Base-by-base conservation (phyloP, 1,140 invertebrate genomes). In the Patella vulgata region DNA sequence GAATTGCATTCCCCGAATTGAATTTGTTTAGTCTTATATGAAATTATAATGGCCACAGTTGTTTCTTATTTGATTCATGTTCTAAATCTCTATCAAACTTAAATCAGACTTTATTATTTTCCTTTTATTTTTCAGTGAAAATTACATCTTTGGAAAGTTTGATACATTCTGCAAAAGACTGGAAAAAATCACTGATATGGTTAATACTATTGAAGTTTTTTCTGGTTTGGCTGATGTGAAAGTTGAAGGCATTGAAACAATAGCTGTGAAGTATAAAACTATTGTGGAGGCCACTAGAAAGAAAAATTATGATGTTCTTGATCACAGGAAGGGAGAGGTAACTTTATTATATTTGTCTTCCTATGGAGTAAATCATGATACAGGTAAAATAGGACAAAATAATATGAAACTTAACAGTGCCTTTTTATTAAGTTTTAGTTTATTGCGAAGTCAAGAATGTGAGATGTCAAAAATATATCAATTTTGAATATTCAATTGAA, bases 71-170 rank as follows among this genome's bases (percentile, higher is more conserved):
- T 3, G 2, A 28, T 12, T n/a, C n/a, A n/a, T n/a, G n/a, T n/a
- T n/a, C n/a, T n/a, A n/a, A n/a, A n/a, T n/a, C n/a, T 40, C 39
- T n/a, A 11, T 9, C 9, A 40, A 40, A n/a, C 39, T n/a, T 11
- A n/a, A 40, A 11, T n/a, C n/a, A n/a, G n/a, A n/a, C n/a, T n/a
- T n/a, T n/a, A n/a, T n/a, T n/a, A n/a, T n/a, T n/a, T n/a, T n/a
- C n/a, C n/a, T n/a, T n/a, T n/a, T n/a, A 39, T 64, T 59, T 59
- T 70, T 46, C 63, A 96, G 93, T 33, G 95, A 97, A 85, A 96
- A 96, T 77, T 96, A 97, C 77, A 95, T 98, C 1, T 98, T 98
- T 84, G 96, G 95, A 59, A 94, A 96, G 86, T 97, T 97, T 76
- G 93, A 97, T 76, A 91, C 92, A 0, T 97, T 97, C 82, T 96